These are phyloP conservation scores for Enteromius argenteus DNA, from an alignment of 2,797 vertebrate genomes.

Conservation along the genomic window DNA sequence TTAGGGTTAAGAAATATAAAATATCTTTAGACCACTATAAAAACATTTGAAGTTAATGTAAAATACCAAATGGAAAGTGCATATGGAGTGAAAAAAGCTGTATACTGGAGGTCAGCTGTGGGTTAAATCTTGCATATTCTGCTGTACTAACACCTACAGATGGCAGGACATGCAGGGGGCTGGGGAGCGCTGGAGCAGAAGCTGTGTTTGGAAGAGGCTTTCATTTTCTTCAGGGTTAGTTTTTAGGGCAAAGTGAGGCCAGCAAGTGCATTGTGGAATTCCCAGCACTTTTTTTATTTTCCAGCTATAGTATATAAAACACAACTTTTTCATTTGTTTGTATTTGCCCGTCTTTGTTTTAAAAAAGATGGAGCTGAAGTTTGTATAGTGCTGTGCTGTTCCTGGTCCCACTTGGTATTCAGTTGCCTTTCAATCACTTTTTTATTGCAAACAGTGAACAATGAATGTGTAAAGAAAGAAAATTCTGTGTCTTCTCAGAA, in stretches of 20 bases:
- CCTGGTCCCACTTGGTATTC: conserved; percentile 1
- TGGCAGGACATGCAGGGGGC: conserved; percentile 22
- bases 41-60: background rate
- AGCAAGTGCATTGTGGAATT: background rate
- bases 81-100: conserved; percentile 3
- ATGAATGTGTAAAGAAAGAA: background rate
- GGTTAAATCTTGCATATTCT: conserved; percentile 59
- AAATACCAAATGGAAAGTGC: background rate
- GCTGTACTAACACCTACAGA: conserved; percentile 28
- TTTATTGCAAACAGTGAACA: background rate
- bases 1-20: background rate
- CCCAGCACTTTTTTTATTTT: background rate
- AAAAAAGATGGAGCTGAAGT: conserved; percentile 16
- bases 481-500: background rate
- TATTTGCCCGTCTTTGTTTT: background rate
- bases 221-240: background rate
- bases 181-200: background rate
- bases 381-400: conserved; percentile 3
- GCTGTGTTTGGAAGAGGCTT: conserved; percentile 3
- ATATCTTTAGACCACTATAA: background rate
- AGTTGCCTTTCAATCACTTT: background rate
- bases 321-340: background rate
- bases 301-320: conserved; percentile 3
- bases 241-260: conserved; percentile 6
- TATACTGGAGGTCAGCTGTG: conserved; percentile 70